A percentile compares a stretch with the other conserved stretches of the same genome.
phyloP scores from a whole-genome alignment of 2,888 invertebrate species.

The Drosophila trichaetosa region DNA sequence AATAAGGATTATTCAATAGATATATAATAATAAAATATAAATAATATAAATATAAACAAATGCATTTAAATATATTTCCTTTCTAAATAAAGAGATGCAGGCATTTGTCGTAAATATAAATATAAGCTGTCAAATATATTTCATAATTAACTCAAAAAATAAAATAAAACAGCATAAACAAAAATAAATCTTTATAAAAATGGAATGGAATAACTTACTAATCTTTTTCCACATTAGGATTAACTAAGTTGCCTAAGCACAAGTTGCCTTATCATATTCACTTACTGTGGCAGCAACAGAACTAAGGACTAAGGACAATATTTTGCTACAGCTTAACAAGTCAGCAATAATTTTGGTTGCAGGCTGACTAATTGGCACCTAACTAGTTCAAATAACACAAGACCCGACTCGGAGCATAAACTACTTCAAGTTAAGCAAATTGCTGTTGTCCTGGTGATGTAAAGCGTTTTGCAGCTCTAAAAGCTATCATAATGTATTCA shows the following conservation, averaged over 20 bases:
- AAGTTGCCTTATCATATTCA: neutral
- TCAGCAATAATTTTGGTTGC: neutral
- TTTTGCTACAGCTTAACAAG: neutral
- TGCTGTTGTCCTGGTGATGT: conserved; percentile 22
- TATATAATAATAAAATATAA: neutral
- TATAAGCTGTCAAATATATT: no score
- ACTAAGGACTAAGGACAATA: neutral
- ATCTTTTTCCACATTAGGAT: no score
- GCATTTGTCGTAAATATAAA: neutral
- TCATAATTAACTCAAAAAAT: no score
- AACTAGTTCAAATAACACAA: conserved; percentile 59
- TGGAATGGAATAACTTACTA: neutral
- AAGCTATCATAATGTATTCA: conserved; percentile 68
- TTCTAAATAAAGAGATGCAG: neutral
- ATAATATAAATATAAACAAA: neutral
- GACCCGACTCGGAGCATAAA: no score
- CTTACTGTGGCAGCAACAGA: neutral
- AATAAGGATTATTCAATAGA: neutral
- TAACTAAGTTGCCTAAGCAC: neutral
- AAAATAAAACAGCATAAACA: neutral
- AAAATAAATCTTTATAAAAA: neutral
- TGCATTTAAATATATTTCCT: neutral
- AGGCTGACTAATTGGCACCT: conserved; percentile 43
- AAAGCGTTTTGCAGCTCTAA: conserved; percentile 29
- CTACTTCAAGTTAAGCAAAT: neutral